phyloP scores from a whole-genome alignment of 1,140 invertebrate genomes.

The Hylaeus volcanicus region DNA sequence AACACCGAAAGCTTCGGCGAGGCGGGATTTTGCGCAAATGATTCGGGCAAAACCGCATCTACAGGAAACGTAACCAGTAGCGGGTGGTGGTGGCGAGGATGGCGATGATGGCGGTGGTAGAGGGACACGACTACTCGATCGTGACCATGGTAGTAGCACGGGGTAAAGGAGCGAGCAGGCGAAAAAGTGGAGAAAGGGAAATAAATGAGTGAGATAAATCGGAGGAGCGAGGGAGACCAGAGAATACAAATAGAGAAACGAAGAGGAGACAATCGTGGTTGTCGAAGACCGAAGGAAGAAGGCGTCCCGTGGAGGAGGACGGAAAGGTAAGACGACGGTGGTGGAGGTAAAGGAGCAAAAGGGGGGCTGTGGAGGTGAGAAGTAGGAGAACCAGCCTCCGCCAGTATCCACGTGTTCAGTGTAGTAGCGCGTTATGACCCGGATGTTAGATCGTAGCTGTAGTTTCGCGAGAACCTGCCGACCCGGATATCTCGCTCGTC shows the following conservation, averaged over 20 bases:
- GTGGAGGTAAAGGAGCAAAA: conserved; percentile 52
- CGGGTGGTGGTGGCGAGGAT: conserved; percentile 49
- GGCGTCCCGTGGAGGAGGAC: conserved; percentile 15
- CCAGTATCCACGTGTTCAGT: conserved; percentile 81
- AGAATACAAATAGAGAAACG: conserved; percentile 38
- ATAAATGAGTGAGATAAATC: conserved; percentile 52
- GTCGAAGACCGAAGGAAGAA: background rate
- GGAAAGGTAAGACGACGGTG: conserved; percentile 42
- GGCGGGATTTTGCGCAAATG: conserved; percentile 34
- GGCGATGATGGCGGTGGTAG: conserved; percentile 52
- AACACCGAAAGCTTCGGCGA: conserved; percentile 41
- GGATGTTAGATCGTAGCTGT: conserved; percentile 81
- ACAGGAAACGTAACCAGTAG: conserved; percentile 59
- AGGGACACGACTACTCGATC: conserved; percentile 59
- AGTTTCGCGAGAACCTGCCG: conserved; percentile 80
- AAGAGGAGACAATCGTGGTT: conserved; percentile 42
- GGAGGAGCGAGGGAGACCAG: conserved; percentile 22
- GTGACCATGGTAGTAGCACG: conserved; percentile 48
- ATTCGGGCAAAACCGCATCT: conserved; percentile 49
- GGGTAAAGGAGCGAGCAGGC: conserved; percentile 36
- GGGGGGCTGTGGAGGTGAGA: conserved; percentile 60
- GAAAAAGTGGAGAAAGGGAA: conserved; percentile 42
- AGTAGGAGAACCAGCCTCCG: conserved; percentile 76
- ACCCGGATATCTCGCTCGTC: conserved; percentile 78
- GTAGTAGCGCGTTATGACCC: conserved; percentile 82